These are phyloP conservation scores for Ectropis crepuscularia DNA, from an alignment of 2,888 invertebrate genomes.

Conservation along the genomic window DNA sequence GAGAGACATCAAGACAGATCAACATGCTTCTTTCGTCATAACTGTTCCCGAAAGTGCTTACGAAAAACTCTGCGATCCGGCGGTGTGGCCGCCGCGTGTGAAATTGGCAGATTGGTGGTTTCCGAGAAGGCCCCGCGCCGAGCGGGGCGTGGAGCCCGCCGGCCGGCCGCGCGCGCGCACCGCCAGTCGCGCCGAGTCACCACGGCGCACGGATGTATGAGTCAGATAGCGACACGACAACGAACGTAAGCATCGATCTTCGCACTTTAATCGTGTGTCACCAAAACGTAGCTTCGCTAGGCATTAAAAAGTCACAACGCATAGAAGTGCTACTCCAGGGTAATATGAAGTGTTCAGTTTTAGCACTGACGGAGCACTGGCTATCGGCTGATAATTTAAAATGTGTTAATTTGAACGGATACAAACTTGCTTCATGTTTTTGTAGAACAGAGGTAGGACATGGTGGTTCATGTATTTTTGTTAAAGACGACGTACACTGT, in stretches of 20 bases:
- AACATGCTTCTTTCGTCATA: too few relatives aligned
- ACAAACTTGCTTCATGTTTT: neutral
- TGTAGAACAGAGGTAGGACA: too few relatives aligned
- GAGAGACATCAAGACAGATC: too few relatives aligned
- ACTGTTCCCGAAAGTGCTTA: too few relatives aligned
- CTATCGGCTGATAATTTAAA: neutral
- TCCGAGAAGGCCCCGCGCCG: too few relatives aligned
- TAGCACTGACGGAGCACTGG: constrained; percentile 3
- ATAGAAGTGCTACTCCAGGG: constrained; percentile 1
- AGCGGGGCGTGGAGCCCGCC: too few relatives aligned
- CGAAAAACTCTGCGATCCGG: too few relatives aligned
- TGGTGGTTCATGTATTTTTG: constrained; percentile 2
- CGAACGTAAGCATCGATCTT: neutral
- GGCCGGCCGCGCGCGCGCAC: too few relatives aligned
- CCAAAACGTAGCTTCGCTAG: neutral
- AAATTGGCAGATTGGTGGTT: too few relatives aligned
- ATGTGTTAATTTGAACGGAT: neutral
- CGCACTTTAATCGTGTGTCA: neutral
- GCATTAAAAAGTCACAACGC: neutral
- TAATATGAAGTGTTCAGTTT: neutral
- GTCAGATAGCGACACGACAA: neutral
- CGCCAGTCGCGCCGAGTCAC: neutral
- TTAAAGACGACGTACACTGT: neutral
- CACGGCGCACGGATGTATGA: neutral
- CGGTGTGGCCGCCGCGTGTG: too few relatives aligned